These are phyloP conservation scores for Danionella dracula DNA, from an alignment of 2,797 vertebrate species.

Conservation along the genomic window DNA sequence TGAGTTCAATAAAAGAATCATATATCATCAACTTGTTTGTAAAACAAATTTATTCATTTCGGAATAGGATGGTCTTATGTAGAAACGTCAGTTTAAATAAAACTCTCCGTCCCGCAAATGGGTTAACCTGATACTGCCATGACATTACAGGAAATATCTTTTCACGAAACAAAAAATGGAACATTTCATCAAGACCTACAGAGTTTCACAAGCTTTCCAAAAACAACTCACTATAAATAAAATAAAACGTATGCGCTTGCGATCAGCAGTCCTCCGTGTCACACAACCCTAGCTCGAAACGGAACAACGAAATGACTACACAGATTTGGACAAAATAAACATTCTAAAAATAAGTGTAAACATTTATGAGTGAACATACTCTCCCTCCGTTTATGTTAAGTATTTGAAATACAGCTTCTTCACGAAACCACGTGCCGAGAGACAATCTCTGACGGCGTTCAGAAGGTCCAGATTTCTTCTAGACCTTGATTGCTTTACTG, in stretches of 20 bases:
- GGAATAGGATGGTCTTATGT: constrained; percentile 79
- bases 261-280: constrained; percentile 79
- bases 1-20: background rate
- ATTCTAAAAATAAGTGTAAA: constrained; percentile 82
- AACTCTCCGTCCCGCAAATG: constrained; percentile 69
- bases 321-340: constrained; percentile 68
- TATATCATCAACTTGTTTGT: constrained; percentile 55
- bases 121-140: constrained; percentile 77
- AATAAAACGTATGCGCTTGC: constrained; percentile 74
- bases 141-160: constrained; percentile 79
- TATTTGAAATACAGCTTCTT: constrained; percentile 73
- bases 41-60: constrained; percentile 84
- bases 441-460: constrained; percentile 72
- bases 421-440: constrained; percentile 69
- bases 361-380: constrained; percentile 69
- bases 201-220: constrained; percentile 74
- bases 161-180: constrained; percentile 73
- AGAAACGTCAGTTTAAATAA: constrained; percentile 83
- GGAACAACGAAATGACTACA: constrained; percentile 61
- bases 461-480: constrained; percentile 75
- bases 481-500: constrained; percentile 70
- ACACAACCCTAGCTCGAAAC: constrained; percentile 61
- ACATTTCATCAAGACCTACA: constrained; percentile 71
- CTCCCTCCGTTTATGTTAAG: constrained; percentile 58
- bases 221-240: constrained; percentile 88